phyloP scores from a whole-genome alignment of 1,140 invertebrate genomes.

The Phthorimaea operculella region DNA sequence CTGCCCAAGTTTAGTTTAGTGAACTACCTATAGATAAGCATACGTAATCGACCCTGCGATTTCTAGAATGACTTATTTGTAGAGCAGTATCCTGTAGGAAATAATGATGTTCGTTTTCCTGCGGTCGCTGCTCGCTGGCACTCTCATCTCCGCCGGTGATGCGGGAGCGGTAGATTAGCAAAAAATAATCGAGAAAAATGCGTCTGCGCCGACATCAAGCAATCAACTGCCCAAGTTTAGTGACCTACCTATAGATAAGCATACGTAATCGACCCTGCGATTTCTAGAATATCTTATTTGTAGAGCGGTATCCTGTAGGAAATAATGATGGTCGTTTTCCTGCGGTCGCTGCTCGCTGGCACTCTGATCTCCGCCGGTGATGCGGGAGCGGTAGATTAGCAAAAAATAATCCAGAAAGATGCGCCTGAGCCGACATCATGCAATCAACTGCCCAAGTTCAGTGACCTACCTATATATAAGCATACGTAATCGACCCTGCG shows the following conservation, averaged over 20 bases:
- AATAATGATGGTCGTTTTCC: conserved; percentile 1
- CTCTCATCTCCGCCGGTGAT: conserved; percentile 38
- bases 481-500: no score
- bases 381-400: conserved; percentile 1
- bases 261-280: no score
- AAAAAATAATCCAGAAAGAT: conserved; percentile 2
- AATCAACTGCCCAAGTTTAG: no score
- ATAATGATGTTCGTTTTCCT: not conserved
- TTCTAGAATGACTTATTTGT: no score
- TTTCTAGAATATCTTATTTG: no score
- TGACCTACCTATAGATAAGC: no score
- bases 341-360: conserved; percentile 23
- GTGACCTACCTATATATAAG: no score
- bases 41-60: no score
- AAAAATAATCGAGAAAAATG: not conserved
- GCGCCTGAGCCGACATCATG: not conserved
- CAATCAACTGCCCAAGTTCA: no score
- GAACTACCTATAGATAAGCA: no score
- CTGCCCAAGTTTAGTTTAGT: no score
- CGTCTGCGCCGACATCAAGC: not conserved
- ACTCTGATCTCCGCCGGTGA: conserved; percentile 38
- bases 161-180: conserved; percentile 1
- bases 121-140: conserved; percentile 25
- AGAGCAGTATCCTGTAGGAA: not conserved
- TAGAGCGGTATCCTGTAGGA: not conserved